Evolutionary conservation across 2,113 vertebrate species (phyloP), one percentile per base, ranked within the genome.

Genomic region (Meleagris gallopavo): DNA sequence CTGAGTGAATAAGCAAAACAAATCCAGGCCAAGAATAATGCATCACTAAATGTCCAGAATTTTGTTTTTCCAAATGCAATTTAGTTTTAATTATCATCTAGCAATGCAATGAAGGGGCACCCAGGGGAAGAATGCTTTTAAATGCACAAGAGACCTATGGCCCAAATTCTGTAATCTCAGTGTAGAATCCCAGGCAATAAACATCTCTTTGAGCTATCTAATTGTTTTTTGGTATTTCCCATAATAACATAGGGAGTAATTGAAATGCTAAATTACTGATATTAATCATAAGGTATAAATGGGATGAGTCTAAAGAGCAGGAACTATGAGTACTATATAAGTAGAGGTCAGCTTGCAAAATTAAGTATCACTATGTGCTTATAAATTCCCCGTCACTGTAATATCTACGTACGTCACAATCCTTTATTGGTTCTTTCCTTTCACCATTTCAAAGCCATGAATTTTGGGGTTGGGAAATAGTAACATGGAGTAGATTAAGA

Each of bases 1-100:
- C 78, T 38, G 15, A 88, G 75, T 84, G 91, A 90, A 96, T 93
- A 94, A 91, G 84, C 87, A 96, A 94, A 96, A 90, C 88, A 89
- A 93, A 95, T 86, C 46, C 81, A 94, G 45, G 65, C 43, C 78
- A 93, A 83, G 60, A 96, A 93, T 80, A 97, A 96, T 83, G 41
- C 45, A 84, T 93, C 81, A 88, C 54, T 62, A 94, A 93, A 61
- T 18, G 32, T 81, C 80, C 92, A 94, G 82, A 32, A 57, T 93
- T 87, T 90, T 54, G 14, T 70, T 90, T 90, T 87, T 93, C 52
- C 30, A 89, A 88, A 92, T 57, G 79, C 72, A 93, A 95, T 95
- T 91, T 94, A 90, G 45, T 78, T 93, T 85, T 93, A 95, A 79
- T 93, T 97, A 91, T 89, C 54, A 90, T 88, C 79, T 66, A 77